Percentiles rank a stretch among this genome's conserved stretches.
phyloP scores from a whole-genome alignment of 2,113 vertebrate genomes.

The Clarias macrocephalus region DNA sequence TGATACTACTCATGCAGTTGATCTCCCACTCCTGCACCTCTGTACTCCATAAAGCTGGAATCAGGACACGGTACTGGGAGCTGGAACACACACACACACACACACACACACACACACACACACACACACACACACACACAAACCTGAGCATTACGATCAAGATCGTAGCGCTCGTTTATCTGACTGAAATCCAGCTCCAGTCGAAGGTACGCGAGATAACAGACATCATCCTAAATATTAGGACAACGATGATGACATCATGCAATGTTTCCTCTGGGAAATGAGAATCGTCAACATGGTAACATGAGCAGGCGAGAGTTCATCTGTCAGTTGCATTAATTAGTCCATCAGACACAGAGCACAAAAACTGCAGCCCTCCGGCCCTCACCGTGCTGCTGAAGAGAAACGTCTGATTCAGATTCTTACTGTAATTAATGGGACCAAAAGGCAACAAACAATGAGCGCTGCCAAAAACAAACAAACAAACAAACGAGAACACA shows the following conservation, averaged over 20 bases:
- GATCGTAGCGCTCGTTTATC: neutral
- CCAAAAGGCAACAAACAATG: neutral
- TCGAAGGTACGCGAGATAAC: neutral
- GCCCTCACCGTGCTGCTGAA: neutral
- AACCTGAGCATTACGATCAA: neutral
- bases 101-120: conserved; percentile 12
- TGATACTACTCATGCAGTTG: conserved; percentile 69
- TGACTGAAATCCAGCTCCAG: neutral
- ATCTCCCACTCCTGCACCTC: conserved; percentile 76
- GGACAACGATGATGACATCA: neutral
- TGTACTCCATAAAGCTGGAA: conserved; percentile 70
- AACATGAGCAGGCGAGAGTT: neutral
- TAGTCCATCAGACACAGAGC: neutral
- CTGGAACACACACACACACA: conserved; percentile 48
- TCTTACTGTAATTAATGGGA: neutral
- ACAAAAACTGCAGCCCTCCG: neutral
- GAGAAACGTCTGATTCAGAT: neutral
- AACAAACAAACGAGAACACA: conserved; percentile 19
- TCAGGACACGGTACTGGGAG: conserved; percentile 65
- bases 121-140: no score
- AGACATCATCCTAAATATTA: neutral
- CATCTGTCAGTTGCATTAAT: neutral
- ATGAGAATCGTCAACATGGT: neutral
- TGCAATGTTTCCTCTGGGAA: neutral
- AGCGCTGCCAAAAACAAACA: conserved; percentile 47